phyloP scores from a whole-genome alignment of 1,140 invertebrate genomes.

The Scaptomyza montana region DNA sequence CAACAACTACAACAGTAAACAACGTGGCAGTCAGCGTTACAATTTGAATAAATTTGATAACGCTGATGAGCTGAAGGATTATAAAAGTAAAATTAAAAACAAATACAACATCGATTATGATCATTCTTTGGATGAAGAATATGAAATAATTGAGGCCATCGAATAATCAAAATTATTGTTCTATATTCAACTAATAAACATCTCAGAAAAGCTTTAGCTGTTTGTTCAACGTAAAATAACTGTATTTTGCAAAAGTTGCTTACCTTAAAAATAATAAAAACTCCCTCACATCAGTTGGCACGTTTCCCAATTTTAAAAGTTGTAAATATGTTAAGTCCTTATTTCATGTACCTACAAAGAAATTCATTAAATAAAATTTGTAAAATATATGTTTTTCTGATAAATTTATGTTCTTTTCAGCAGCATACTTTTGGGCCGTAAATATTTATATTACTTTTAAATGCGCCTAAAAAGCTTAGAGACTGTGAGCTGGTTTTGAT shows the following conservation, averaged over 20 bases:
- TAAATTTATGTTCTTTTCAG: neutral
- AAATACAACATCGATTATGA: constrained; percentile 84
- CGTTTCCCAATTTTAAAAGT: constrained; percentile 2
- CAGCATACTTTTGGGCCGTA: constrained; percentile 21
- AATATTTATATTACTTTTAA: neutral
- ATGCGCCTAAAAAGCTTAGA: neutral
- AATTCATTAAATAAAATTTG: constrained; percentile 20
- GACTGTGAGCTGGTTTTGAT: neutral
- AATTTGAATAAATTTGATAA: constrained; percentile 74
- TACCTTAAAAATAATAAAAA: neutral
- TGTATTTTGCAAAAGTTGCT: constrained; percentile 7
- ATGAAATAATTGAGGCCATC: constrained; percentile 84
- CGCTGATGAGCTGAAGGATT: constrained; percentile 77
- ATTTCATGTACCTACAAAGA: constrained; percentile 21
- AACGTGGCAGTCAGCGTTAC: constrained; percentile 48
- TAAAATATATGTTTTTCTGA: neutral
- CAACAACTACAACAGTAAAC: constrained; percentile 47
- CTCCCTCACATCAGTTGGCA: constrained; percentile 11
- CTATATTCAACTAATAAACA: neutral
- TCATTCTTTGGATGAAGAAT: constrained; percentile 83
- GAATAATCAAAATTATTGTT: constrained; percentile 54
- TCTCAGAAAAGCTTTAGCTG: constrained; percentile 29
- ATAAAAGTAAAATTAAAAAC: constrained; percentile 83
- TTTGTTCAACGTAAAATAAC: constrained; percentile 26
- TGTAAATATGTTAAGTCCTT: constrained; percentile 11